Conservation (phyloP, 2,113 vertebrate species). For the Ptilorrhoa leucosticta region DNA sequence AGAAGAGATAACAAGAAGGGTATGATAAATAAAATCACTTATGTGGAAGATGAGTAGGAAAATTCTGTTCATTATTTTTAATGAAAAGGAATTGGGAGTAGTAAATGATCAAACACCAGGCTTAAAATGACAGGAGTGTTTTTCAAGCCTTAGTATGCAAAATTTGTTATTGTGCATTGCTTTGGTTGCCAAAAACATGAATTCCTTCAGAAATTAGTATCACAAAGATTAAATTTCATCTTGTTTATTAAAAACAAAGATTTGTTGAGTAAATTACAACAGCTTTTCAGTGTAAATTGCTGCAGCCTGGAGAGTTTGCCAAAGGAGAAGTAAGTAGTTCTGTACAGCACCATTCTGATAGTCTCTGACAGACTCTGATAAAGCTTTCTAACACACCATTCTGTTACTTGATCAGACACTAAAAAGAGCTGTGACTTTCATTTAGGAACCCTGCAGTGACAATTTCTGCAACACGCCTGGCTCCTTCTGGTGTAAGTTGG, state of each 20-base stretch:
- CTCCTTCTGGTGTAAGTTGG: constrained; percentile 90
- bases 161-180: background rate
- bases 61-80: background rate
- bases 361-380: background rate
- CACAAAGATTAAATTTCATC: background rate
- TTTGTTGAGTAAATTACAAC: background rate
- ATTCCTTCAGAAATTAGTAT: background rate
- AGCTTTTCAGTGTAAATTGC: background rate
- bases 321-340: background rate
- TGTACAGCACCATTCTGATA: rapidly evolving
- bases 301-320: background rate
- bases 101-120: background rate
- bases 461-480: constrained; percentile 78
- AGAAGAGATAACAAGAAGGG: background rate
- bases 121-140: background rate
- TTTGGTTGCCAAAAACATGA: background rate
- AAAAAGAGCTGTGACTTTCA: background rate
- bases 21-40: background rate
- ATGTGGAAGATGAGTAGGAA: background rate
- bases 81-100: background rate
- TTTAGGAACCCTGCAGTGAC: constrained; percentile 80
- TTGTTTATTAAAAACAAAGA: background rate
- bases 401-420: background rate
- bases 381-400: background rate
- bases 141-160: background rate